Percentiles rank a stretch among this genome's conserved stretches.
Conservation (phyloP, 2,113 vertebrate species). For the Forbesichthys papilliferus region DNA sequence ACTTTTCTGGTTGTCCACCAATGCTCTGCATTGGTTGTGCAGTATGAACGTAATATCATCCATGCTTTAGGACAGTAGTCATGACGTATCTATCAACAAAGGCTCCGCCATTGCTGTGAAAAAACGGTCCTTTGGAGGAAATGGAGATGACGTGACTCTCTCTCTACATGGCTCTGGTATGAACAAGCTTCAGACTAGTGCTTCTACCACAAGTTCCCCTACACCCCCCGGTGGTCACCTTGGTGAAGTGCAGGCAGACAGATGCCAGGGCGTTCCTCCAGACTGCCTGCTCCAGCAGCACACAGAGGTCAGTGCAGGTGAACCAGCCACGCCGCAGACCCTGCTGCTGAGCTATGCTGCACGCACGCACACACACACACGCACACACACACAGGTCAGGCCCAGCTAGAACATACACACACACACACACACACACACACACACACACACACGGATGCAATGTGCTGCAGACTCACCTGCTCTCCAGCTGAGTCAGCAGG, state of each 20-base stretch:
- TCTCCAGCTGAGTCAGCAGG: conserved; percentile 86
- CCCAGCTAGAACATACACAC: background rate
- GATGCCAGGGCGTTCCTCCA: conserved; percentile 86
- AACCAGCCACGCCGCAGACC: conserved; percentile 94
- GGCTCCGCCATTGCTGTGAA: too few species aligned
- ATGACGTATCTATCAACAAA: too few species aligned
- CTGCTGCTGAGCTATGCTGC: conserved; percentile 89
- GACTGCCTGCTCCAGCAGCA: conserved; percentile 87
- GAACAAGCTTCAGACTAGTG: background rate
- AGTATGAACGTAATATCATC: too few species aligned
- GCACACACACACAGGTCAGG: background rate
- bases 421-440: background rate
- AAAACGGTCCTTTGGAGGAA: too few species aligned
- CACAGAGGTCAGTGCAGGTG: conserved; percentile 94
- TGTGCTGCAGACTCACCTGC: conserved; percentile 74
- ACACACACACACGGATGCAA: background rate
- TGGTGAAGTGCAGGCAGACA: conserved; percentile 87
- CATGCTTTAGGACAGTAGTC: too few species aligned
- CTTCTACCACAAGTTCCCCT: too few species aligned
- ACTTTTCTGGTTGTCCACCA: too few species aligned
- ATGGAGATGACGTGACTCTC: too few species aligned
- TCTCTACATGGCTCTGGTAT: too few species aligned
- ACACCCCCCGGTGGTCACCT: conserved; percentile 73
- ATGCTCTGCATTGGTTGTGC: too few species aligned
- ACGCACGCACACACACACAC: background rate